Evolutionary conservation across 2,113 vertebrate species (phyloP), one percentile per base, ranked within the genome.

Genomic region (Toxostoma redivivum): DNA sequence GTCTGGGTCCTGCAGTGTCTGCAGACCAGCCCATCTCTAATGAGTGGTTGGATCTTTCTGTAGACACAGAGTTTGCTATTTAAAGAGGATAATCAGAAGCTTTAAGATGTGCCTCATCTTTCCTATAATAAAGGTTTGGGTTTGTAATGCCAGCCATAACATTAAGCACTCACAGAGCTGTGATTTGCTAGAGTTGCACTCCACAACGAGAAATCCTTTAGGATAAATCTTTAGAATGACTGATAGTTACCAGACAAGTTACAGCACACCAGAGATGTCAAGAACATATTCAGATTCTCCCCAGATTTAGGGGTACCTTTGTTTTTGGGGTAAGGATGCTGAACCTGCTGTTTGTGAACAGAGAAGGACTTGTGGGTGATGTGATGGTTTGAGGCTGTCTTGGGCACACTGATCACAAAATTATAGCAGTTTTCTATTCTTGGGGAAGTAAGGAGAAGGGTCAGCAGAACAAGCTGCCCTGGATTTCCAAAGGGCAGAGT

Each of bases 71-170:
- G 22, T 74, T 81, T 96, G 69, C 76, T 88, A 83, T 96, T 95
- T 93, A 78, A 76, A 88, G 86, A 61, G 30, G 53, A 74, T 96
- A 94, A 90, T 93, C 72, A 94, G 64, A 90, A 93, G 60, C 23
- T 86, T 67, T 86, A 83, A 90, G 14, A 51, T 13, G 45, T 71
- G 76, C 56, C 86, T 96, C 62, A 64, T 86, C 81, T 92, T 74
- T 45, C 51, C 81, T 61, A 25, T 78, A 88, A 92, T 71, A 22
- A 81, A 67, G 21, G 45, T 61, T 78, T 81, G 44, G 56, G 56
- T 81, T 92, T 94, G 88, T 20, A 51, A 9, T 88, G 62, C 47
- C 40, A 23, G 48, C 66, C 67, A 60, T 58, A 79, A 65, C 47
- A 60, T 50, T 22, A 60, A 19, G 14, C 28, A 5, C 53, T 88